Percentiles rank a stretch among this genome's conserved stretches.
Conservation (phyloP, 2,797 vertebrate genomes). For the Podarcis siculus region DNA sequence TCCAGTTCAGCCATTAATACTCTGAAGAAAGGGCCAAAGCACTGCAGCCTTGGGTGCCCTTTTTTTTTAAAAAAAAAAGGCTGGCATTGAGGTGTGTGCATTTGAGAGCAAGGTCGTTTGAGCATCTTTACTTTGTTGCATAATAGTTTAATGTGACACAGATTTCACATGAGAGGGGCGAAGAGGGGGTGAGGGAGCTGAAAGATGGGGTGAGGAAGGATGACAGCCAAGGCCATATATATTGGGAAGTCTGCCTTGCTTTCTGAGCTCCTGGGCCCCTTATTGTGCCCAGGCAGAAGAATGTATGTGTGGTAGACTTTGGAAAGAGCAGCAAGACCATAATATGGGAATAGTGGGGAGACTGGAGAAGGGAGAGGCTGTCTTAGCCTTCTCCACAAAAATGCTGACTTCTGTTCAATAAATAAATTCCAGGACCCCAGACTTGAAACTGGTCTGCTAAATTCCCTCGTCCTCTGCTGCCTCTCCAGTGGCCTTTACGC, state of each 20-base stretch:
- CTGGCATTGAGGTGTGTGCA: background rate
- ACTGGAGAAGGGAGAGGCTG: background rate
- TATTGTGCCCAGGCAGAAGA: background rate
- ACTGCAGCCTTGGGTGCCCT: background rate
- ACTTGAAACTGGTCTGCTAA: background rate
- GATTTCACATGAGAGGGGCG: background rate
- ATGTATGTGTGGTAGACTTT: background rate
- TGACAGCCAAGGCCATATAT: background rate
- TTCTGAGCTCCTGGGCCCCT: background rate
- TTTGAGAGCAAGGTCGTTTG: background rate
- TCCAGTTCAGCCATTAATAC: background rate
- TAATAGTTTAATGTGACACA: background rate
- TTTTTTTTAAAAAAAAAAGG: background rate
- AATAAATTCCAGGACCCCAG: background rate
- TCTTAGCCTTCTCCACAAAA: background rate
- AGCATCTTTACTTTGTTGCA: background rate
- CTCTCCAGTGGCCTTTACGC: background rate
- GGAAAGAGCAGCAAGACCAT: background rate
- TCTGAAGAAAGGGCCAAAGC: background rate
- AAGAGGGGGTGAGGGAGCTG: background rate
- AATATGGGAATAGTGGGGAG: background rate
- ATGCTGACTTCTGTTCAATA: background rate
- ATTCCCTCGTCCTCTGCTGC: background rate
- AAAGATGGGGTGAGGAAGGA: no score
- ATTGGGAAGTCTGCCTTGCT: background rate